Conservation (phyloP, 2,888 invertebrate species). For the Carterocephalus palaemon region DNA sequence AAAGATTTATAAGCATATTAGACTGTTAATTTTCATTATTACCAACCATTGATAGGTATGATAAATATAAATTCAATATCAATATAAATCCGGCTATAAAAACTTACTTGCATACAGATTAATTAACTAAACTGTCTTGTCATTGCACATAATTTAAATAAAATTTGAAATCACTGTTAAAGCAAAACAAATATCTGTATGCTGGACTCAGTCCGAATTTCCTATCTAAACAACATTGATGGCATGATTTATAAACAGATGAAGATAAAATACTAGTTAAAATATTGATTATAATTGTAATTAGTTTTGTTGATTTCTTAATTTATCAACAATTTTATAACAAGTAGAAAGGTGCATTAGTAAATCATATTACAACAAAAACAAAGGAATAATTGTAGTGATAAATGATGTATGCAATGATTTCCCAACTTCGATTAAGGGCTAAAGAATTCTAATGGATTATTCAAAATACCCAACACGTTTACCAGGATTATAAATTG, state of each 20-base stretch:
- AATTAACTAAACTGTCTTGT: slow-evolving; percentile 11
- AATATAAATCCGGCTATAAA: no score
- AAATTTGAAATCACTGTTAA: slow-evolving; percentile 11
- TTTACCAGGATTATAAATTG: no score
- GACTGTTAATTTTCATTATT: slow-evolving; percentile 40
- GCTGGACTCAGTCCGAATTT: slow-evolving; percentile 24
- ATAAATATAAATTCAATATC: no score
- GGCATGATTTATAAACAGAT: slow-evolving; percentile 22
- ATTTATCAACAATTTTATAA: slow-evolving; percentile 16
- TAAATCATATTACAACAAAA: slow-evolving; percentile 14
- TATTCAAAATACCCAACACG: no score
- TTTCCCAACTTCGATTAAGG: no score
- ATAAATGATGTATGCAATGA: no score
- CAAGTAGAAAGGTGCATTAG: slow-evolving; percentile 20
- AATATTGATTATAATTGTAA: slow-evolving; percentile 17
- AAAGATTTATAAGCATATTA: slow-evolving; percentile 43
- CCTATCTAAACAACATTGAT: slow-evolving; percentile 21
- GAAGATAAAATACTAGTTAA: slow-evolving; percentile 18
- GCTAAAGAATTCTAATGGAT: no score
- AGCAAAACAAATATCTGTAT: slow-evolving; percentile 13
- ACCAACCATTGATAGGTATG: no score
- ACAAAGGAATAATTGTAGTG: no score
- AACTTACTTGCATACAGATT: slow-evolving; percentile 17
- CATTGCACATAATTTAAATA: slow-evolving; percentile 20
- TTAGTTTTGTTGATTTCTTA: slow-evolving; percentile 17